These are phyloP conservation scores for Lagorchestes hirsutus DNA, from an alignment of 2,797 vertebrate species.

Conservation along the genomic window DNA sequence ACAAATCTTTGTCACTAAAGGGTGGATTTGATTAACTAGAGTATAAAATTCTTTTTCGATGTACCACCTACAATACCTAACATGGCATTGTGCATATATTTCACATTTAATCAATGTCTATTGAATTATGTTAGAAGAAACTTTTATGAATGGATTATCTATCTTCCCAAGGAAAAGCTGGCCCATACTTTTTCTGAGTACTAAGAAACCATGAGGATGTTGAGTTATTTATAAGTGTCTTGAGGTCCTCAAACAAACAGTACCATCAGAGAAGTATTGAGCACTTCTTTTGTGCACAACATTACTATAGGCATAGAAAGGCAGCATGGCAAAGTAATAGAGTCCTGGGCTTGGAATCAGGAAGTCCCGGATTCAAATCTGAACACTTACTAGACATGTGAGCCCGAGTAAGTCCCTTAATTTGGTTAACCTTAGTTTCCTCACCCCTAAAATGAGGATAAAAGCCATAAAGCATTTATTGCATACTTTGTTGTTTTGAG, in stretches of 20 bases:
- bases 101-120: not conserved
- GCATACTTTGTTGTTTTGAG: not conserved
- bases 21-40: not conserved
- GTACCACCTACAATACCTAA: not conserved
- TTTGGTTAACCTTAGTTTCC: slow-evolving; percentile 15
- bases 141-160: not conserved
- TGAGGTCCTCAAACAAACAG: not conserved
- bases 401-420: not conserved
- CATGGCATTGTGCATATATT: not conserved
- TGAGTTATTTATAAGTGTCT: not conserved
- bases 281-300: not conserved
- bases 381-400: slow-evolving; percentile 2
- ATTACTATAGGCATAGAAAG: not conserved
- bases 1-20: not conserved
- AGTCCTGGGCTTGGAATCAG: not conserved
- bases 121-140: not conserved
- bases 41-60: not conserved
- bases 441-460: slow-evolving; percentile 11
- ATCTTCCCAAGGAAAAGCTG: not conserved
- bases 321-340: not conserved
- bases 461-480: not conserved
- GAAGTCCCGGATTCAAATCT: not conserved
- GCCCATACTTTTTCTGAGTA: not conserved
- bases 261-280: not conserved
- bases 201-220: not conserved